Evolutionary conservation across 92 coral and sea anemone species (phyloP).

Genomic region (Virgularia gustaviana): DNA sequence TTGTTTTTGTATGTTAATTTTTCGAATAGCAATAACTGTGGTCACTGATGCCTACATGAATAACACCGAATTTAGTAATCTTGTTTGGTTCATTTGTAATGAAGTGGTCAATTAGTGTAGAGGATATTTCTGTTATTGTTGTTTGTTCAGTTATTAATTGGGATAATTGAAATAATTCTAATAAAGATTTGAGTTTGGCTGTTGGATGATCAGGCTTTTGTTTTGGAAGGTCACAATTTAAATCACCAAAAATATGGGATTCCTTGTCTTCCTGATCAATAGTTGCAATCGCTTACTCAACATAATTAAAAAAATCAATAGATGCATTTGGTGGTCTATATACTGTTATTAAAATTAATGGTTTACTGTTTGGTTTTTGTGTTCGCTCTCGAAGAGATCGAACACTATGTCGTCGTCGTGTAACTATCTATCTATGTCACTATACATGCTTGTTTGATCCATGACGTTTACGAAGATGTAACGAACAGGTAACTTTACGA

Average conservation of each 20-base stretch:
- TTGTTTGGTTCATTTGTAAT: neutral
- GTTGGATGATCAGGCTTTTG: neutral
- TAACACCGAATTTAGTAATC: neutral
- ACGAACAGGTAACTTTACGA: too few relatives aligned
- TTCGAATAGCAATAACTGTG: too few relatives aligned
- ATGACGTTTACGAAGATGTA: too few relatives aligned
- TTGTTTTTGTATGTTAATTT: too few relatives aligned
- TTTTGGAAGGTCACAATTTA: too few relatives aligned
- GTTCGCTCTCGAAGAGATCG: too few relatives aligned
- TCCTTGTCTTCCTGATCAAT: conserved; percentile 22
- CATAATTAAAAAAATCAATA: neutral
- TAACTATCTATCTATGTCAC: too few relatives aligned
- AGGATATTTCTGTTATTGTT: neutral
- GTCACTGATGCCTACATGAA: neutral
- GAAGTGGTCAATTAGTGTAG: too few relatives aligned
- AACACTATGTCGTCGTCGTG: too few relatives aligned
- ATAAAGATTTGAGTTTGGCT: neutral
- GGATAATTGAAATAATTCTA: neutral
- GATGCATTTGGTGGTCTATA: conserved; percentile 40
- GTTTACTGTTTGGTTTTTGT: conserved; percentile 26
- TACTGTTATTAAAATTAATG: conserved; percentile 30
- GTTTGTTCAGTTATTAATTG: neutral
- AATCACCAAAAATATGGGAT: too few relatives aligned
- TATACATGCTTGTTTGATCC: too few relatives aligned
- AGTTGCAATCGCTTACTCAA: neutral